Base-by-base conservation (phyloP, 2,113 vertebrate species). In the Cathartes aura region DNA sequence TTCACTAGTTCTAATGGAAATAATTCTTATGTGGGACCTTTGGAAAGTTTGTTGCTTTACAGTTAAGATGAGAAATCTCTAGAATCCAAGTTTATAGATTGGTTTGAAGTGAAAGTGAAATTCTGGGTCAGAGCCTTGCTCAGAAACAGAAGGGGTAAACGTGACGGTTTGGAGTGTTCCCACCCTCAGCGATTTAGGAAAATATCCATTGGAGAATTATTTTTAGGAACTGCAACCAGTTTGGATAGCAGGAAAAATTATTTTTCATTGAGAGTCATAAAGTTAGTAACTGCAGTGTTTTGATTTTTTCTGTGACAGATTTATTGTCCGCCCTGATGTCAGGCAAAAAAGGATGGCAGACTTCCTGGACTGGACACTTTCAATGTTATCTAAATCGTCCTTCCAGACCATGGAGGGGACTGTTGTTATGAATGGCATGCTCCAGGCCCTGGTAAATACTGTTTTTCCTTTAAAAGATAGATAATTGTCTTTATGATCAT, bases 301-400 rank as follows among this genome's bases (percentile, higher is more conserved):
- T 55, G 1, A 5, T 60, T 52, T 47, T 64, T 43, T 38, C 45
- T 82, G 8, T 76, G 73, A 55, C 98, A 99, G 99, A 97, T 99
- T 99, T 52, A 98, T 99, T 96, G 99, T 99, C 5, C 99, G 99
- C 53, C 99, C 98, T 18, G 99, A 99, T 85, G 99, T 99, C 91
- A 99, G 98, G 72, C 98, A 98, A 96, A 99, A 99, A 94, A 96
- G 98, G 88, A 98, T 99, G 74, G 98, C 98, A 24, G 98, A 98
- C 71, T 99, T 99, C 93, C 95, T 99, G 97, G 99, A 99, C 97
- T 99, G 99, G 99, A 98, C 97, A 83, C 98, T 99, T 75, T 96
- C 98, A 47, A 98, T 98, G 22, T 93, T 99, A 94, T 97, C 99
- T 48, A 97, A 97, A 70, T 98, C 98, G 42, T 98, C 97, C 76